These are phyloP conservation scores for Stichodactyla mertensii DNA, from an alignment of 64 coral and sea anemone species.

Conservation along the genomic window DNA sequence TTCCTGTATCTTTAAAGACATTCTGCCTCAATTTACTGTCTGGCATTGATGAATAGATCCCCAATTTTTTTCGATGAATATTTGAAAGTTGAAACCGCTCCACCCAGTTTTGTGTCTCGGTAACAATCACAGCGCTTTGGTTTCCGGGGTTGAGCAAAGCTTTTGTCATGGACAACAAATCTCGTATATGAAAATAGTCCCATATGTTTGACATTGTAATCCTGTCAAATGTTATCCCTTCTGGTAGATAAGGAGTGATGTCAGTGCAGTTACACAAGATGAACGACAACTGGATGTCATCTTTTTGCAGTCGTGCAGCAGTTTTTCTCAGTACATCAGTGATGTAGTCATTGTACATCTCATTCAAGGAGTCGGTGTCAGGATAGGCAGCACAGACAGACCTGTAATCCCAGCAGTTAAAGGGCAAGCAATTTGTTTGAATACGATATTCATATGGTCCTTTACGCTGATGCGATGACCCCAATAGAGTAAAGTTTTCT, in stretches of 20 bases:
- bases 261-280: conserved; percentile 42
- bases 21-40: too few relatives aligned
- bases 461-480: conserved; percentile 20
- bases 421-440: conserved; percentile 18
- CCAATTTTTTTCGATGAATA: too few relatives aligned
- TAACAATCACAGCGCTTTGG: too few relatives aligned
- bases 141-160: too few relatives aligned
- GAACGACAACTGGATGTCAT: conserved; percentile 34
- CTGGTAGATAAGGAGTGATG: conserved; percentile 5
- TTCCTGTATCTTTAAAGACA: conserved; percentile 24
- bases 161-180: too few relatives aligned
- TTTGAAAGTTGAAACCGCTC: too few relatives aligned
- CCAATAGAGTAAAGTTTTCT: conserved; percentile 29
- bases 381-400: not conserved
- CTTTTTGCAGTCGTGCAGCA: not conserved
- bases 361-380: conserved; percentile 1
- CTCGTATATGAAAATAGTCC: conserved; percentile 19
- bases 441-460: conserved; percentile 13
- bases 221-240: conserved; percentile 26
- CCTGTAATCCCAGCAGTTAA: conserved; percentile 40
- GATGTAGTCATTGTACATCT: conserved; percentile 44
- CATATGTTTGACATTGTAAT: conserved; percentile 43
- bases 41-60: too few relatives aligned
- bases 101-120: too few relatives aligned
- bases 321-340: conserved; percentile 27